These are phyloP conservation scores for Cheirogaleus medius DNA, from an alignment of 2,113 vertebrate genomes.

Conservation along the genomic window DNA sequence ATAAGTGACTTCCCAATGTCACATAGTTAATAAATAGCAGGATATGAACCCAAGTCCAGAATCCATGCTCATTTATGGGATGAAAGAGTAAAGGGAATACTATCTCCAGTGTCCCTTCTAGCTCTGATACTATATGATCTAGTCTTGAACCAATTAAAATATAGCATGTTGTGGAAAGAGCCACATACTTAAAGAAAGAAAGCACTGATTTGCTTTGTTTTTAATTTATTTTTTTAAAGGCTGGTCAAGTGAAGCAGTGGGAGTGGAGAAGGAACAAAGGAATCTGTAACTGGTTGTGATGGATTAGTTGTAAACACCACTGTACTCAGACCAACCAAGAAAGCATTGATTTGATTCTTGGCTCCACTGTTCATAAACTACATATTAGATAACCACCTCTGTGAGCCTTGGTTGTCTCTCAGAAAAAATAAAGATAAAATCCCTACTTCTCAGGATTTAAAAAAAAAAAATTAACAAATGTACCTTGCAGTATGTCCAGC, in stretches of 20 bases:
- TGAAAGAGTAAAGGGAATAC: background rate
- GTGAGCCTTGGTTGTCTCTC: background rate
- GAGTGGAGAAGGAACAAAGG: too few relatives aligned
- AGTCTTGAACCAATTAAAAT: background rate
- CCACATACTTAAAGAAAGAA: background rate
- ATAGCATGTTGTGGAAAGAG: background rate
- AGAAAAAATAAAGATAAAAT: conserved; percentile 42
- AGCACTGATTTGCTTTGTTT: background rate
- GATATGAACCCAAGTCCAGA: background rate
- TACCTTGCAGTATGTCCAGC: background rate
- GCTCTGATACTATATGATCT: background rate
- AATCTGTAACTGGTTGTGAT: too few relatives aligned
- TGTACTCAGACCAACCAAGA: background rate
- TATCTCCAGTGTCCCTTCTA: background rate
- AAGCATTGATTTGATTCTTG: background rate
- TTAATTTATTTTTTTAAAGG: too few relatives aligned
- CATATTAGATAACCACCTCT: background rate
- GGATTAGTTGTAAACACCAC: too few relatives aligned
- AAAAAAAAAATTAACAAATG: conserved; percentile 21
- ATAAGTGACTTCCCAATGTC: background rate
- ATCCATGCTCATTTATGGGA: background rate
- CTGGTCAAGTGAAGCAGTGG: too few relatives aligned
- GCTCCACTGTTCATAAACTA: background rate
- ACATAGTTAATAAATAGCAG: background rate
- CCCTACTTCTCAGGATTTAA: background rate